Evolutionary conservation across 2,113 vertebrate genomes (phyloP), one percentile per base, ranked within the genome.

Genomic region (Globicephala melas): DNA sequence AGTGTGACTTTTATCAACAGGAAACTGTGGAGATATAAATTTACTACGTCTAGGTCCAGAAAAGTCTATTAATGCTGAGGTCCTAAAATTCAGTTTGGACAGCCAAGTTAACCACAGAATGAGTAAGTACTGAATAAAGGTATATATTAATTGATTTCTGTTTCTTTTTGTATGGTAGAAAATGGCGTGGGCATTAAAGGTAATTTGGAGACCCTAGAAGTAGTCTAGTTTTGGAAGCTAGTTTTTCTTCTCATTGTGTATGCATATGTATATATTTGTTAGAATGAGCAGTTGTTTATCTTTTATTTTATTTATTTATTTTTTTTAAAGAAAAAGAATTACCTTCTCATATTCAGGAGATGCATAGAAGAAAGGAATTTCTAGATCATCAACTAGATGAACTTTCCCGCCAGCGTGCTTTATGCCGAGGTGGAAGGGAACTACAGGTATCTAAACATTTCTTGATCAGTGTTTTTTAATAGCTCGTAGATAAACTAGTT

Each of bases 1-100:
- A 89, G 38, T 96, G 26, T 93, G 53, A 12, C 96, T 98, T 97
- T 91, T 97, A 28, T 95, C 89, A 92, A 62, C 97, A 99, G 99
- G 99, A 55, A 99, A 99, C 83, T 99, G 99, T 95, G 99, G 99
- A 31, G 99, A 99, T 97, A 99, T 99, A 97, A 99, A 99, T 68
- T 95, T 99, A 97, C 99, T 99, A 83, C 97, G 99, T 68, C 97
- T 99, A 63, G 99, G 99, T 53, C 97, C 98, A 83, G 99, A 99
- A 89, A 99, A 97, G 76, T 98, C 98, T 13, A 99, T 99, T 96
- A 99, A 98, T 80, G 97, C 31, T 20, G 98, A 98, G 13, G 99
- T 99, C 18, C 96, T 98, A 5, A 98, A 25, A 25, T 99, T 99
- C 98, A 99, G 99, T 87, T 98, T 99, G 97, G 99, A 99, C 95